Evolutionary conservation across 2,113 vertebrate genomes (phyloP).

Genomic region (Melospiza georgiana): DNA sequence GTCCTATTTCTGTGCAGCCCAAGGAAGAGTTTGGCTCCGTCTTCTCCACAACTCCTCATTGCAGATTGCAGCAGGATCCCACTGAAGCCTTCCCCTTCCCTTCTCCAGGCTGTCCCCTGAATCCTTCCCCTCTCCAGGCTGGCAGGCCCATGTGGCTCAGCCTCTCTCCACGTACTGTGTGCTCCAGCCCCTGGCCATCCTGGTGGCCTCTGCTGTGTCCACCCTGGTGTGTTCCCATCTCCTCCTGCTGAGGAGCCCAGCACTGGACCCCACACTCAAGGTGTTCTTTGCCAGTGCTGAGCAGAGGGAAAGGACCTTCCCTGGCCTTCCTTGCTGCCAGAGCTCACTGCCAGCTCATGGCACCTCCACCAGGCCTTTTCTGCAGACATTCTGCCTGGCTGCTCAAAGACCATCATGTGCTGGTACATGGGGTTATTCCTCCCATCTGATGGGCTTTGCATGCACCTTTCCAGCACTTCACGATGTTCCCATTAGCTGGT

Average conservation of each 20-base stretch:
- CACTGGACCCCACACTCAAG: neutral
- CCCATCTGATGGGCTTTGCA: neutral
- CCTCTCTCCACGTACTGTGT: rapidly evolving
- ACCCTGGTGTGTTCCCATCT: neutral
- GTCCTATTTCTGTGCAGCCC: neutral
- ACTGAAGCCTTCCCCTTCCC: no score
- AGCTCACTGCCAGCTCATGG: neutral
- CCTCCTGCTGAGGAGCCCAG: neutral
- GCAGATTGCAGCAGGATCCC: neutral
- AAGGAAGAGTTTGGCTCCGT: neutral
- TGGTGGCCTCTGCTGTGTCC: neutral
- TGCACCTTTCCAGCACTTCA: neutral
- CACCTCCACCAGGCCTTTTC: neutral
- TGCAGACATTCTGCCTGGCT: neutral
- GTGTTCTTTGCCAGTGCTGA: neutral
- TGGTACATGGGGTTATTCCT: neutral
- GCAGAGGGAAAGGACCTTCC: neutral
- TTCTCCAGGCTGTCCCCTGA: neutral
- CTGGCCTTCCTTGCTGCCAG: neutral
- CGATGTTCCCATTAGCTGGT: rapidly evolving
- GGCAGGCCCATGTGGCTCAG: neutral
- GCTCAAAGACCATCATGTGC: neutral
- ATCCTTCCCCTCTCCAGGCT: neutral
- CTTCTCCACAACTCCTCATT: neutral
- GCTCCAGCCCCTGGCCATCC: neutral